These are phyloP conservation scores for Octopus sinensis DNA, from an alignment of 1,140 invertebrate genomes.

Conservation along the genomic window DNA sequence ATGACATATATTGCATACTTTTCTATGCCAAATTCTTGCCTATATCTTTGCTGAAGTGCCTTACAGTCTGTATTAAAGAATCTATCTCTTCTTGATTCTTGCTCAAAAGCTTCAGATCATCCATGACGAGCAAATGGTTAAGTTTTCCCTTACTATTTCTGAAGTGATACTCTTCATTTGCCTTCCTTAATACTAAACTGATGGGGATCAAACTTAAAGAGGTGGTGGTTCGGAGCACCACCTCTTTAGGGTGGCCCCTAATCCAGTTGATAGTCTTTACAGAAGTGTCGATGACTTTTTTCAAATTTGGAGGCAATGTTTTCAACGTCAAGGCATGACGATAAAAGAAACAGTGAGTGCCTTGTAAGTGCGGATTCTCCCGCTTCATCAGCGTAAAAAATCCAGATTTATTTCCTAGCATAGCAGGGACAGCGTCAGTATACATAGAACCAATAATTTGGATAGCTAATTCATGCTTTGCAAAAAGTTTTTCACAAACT, in stretches of 20 bases:
- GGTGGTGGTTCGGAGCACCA: neutral
- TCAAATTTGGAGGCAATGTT: slow-evolving; percentile 8
- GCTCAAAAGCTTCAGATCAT: too few relatives aligned
- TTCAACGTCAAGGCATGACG: slow-evolving; percentile 7
- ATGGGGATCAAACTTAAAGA: neutral
- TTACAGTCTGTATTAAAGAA: too few relatives aligned
- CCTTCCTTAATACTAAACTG: too few relatives aligned
- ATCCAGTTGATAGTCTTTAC: slow-evolving; percentile 4
- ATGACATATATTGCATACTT: too few relatives aligned
- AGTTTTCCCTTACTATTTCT: too few relatives aligned
- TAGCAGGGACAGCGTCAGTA: neutral
- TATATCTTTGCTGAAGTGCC: too few relatives aligned
- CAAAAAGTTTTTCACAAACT: neutral
- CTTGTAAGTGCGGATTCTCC: neutral
- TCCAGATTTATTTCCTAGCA: slow-evolving; percentile 5
- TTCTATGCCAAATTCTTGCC: too few relatives aligned
- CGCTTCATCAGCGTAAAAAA: slow-evolving; percentile 7
- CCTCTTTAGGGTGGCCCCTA: neutral
- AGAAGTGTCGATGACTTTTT: neutral
- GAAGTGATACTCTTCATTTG: too few relatives aligned
- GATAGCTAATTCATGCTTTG: neutral
- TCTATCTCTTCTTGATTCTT: too few relatives aligned
- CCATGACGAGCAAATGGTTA: too few relatives aligned
- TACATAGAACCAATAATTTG: slow-evolving; percentile 5
- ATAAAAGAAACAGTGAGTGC: slow-evolving; percentile 4